Percentiles rank a stretch among this genome's conserved stretches.
phyloP scores from a whole-genome alignment of 2,888 invertebrate genomes.

The Caenorhabditis zanzibari region DNA sequence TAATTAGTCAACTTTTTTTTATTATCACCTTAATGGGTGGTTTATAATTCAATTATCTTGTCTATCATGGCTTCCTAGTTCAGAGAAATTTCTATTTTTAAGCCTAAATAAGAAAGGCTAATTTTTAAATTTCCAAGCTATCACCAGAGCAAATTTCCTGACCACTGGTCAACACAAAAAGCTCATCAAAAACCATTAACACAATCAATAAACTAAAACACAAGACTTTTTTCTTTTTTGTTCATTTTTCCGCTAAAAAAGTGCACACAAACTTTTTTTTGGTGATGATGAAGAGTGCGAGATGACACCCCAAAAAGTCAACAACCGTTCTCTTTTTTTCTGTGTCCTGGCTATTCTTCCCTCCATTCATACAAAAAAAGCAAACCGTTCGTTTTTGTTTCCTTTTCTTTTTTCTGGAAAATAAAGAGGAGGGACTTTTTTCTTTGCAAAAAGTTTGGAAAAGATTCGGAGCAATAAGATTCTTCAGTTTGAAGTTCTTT shows the following conservation, averaged over 20 bases:
- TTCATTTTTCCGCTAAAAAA: conserved; percentile 20
- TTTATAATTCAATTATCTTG: conserved; percentile 20
- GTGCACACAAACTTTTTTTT: conserved; percentile 45
- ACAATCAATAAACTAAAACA: conserved; percentile 34
- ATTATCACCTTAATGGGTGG: conserved; percentile 10
- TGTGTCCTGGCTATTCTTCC: conserved; percentile 13
- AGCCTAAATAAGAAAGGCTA: too few relatives aligned
- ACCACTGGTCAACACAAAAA: too few relatives aligned
- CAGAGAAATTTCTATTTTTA: too few relatives aligned
- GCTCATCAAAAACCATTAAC: conserved; percentile 17
- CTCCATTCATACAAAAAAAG: conserved; percentile 2
- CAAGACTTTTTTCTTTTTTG: conserved; percentile 8
- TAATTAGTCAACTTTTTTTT: not conserved
- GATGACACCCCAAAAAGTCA: conserved; percentile 54
- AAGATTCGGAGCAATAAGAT: too few relatives aligned
- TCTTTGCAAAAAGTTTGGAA: not conserved
- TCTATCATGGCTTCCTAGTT: not conserved
- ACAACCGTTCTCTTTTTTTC: conserved; percentile 28
- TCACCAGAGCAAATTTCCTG: not conserved
- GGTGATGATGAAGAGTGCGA: conserved; percentile 30
- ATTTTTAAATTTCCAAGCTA: not conserved
- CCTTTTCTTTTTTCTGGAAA: conserved; percentile 1
- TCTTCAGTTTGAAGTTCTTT: too few relatives aligned
- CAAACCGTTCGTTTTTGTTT: conserved; percentile 7
- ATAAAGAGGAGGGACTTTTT: not conserved